These are phyloP conservation scores for Pangasianodon gigas DNA, from an alignment of 2,113 vertebrate genomes.

Conservation along the genomic window DNA sequence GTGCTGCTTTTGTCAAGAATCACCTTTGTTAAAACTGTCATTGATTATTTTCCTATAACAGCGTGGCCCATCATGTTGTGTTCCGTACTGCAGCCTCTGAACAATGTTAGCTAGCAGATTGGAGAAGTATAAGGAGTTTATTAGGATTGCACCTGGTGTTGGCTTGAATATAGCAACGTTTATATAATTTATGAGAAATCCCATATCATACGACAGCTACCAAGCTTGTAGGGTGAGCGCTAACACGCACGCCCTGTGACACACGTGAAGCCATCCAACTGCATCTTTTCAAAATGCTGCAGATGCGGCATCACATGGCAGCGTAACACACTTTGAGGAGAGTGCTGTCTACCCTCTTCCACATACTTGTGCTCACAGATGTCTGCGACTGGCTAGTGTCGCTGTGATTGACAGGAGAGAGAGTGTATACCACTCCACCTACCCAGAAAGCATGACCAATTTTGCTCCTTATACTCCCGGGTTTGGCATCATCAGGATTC, in stretches of 20 bases:
- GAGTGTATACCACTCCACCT: background rate
- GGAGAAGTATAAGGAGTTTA: too few species aligned
- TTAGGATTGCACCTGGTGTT: background rate
- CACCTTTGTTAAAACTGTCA: too few species aligned
- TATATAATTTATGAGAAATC: background rate
- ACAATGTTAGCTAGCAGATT: too few species aligned
- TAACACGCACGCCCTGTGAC: background rate
- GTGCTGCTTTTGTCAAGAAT: too few species aligned
- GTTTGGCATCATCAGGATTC: too few species aligned
- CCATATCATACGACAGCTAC: background rate
- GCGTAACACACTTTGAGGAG: background rate
- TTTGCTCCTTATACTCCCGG: too few species aligned
- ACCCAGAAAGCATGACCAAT: too few species aligned
- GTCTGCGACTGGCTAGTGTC: background rate
- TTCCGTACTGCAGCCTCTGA: background rate
- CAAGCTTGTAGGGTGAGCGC: background rate
- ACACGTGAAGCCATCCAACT: too few species aligned
- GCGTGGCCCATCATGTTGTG: background rate
- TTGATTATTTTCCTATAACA: background rate
- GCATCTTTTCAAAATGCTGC: too few species aligned
- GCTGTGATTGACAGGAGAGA: background rate
- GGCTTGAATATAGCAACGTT: too few species aligned
- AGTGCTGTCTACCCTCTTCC: background rate
- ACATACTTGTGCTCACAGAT: background rate
- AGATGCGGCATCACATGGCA: too few species aligned